Conservation (phyloP, 2,797 vertebrate genomes). For the Diplodus sargus region DNA sequence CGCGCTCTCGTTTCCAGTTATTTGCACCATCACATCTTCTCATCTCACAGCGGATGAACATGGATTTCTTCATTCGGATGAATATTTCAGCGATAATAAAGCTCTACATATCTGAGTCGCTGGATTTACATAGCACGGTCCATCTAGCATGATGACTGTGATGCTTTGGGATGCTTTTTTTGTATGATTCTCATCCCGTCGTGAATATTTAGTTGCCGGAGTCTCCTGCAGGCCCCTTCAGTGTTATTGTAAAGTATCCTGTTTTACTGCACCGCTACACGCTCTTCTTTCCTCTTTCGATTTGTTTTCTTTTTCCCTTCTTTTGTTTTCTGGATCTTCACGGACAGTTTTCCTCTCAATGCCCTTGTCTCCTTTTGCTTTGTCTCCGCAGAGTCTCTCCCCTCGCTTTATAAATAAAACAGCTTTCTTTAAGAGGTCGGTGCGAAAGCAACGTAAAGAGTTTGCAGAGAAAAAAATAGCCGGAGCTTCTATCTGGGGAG, state of each 20-base stretch:
- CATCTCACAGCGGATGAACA: conserved; percentile 26
- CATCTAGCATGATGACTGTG: not conserved
- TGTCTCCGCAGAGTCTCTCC: not conserved
- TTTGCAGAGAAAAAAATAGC: conserved; percentile 27
- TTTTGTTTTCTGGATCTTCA: conserved; percentile 5
- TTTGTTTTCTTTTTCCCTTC: not conserved
- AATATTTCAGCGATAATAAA: conserved; percentile 38
- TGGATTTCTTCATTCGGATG: conserved; percentile 34
- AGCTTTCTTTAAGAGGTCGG: conserved; percentile 13
- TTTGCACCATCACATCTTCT: conserved; percentile 36
- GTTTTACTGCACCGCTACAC: not conserved
- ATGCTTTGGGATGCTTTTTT: not conserved
- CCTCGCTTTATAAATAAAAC: conserved; percentile 38
- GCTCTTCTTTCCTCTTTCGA: not conserved
- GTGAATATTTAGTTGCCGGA: not conserved
- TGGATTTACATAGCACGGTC: not conserved
- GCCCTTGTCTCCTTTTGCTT: not conserved
- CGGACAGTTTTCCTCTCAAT: not conserved
- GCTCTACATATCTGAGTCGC: conserved; percentile 7
- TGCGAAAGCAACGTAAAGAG: conserved; percentile 17
- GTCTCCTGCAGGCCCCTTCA: not conserved
- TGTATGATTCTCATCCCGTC: not conserved
- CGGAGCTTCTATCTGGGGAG: conserved; percentile 26
- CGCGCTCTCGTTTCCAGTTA: conserved; percentile 32
- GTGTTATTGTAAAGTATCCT: not conserved